A percentile compares a stretch with the other conserved stretches of the same genome.
Conservation (phyloP, 2,797 vertebrate species). For the Girardinus metallicus region DNA sequence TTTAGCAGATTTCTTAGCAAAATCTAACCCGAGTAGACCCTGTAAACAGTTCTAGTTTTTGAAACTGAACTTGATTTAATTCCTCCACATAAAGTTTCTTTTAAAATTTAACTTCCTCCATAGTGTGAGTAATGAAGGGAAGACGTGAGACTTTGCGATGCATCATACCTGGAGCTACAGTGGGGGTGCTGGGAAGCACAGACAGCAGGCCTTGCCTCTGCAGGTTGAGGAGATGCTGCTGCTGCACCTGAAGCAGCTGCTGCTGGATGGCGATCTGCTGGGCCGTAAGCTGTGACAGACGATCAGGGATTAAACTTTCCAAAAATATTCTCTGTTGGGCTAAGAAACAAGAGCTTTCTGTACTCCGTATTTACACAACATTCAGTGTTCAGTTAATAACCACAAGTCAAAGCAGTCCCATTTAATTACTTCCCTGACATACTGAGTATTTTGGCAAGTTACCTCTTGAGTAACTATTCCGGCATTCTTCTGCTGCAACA, state of each 20-base stretch:
- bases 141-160: neutral
- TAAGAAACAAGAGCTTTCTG: neutral
- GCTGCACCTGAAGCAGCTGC: slow-evolving; percentile 96
- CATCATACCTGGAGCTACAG: slow-evolving; percentile 48
- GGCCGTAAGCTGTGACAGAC: slow-evolving; percentile 85
- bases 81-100: neutral
- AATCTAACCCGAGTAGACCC: no score
- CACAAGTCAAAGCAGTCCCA: slow-evolving; percentile 4
- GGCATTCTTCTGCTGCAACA: slow-evolving; percentile 97
- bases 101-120: neutral
- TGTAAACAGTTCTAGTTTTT: neutral
- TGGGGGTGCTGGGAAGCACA: slow-evolving; percentile 74
- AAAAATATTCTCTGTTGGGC: slow-evolving; percentile 3
- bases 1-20: neutral
- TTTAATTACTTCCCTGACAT: slow-evolving; percentile 6
- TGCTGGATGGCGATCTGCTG: slow-evolving; percentile 98
- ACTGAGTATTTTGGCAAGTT: slow-evolving; percentile 43
- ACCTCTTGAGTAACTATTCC: slow-evolving; percentile 98
- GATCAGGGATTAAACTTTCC: slow-evolving; percentile 4
- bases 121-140: no score
- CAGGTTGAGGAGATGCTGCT: slow-evolving; percentile 95
- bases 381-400: neutral
- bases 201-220: slow-evolving; percentile 96
- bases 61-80: neutral
- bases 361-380: neutral